A percentile compares a stretch with the other conserved stretches of the same genome.
Evolutionary conservation across 2,113 vertebrate species (phyloP).

Genomic region (Corvus hawaiiensis): DNA sequence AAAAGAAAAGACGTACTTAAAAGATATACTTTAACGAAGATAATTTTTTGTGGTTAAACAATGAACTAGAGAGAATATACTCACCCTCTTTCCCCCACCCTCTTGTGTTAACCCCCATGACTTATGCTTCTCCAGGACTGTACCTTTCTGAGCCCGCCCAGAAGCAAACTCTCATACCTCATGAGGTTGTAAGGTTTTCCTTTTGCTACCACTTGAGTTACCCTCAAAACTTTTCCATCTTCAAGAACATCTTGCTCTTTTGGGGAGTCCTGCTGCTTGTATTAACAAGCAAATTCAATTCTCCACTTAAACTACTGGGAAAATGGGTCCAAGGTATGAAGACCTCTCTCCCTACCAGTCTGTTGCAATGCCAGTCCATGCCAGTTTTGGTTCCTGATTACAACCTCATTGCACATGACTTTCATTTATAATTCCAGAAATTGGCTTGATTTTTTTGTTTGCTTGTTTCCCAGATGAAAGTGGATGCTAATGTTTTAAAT

Average conservation of each 20-base stretch:
- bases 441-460: background rate
- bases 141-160: background rate
- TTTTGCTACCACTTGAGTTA: background rate
- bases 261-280: background rate
- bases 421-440: background rate
- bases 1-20: background rate
- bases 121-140: background rate
- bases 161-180: background rate
- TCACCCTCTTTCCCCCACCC: background rate
- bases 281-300: background rate
- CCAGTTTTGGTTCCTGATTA: background rate
- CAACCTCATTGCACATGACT: background rate
- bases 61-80: background rate
- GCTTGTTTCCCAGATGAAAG: background rate
- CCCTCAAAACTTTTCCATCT: background rate
- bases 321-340: background rate
- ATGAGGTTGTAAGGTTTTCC: background rate
- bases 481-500: background rate
- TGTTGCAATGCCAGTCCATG: background rate
- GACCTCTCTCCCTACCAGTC: background rate
- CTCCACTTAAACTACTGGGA: background rate
- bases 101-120: rapidly evolving
- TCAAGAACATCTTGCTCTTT: background rate
- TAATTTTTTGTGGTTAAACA: background rate
- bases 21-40: background rate